Conservation (phyloP, 2,113 vertebrate genomes). For the Argyrosomus japonicus region DNA sequence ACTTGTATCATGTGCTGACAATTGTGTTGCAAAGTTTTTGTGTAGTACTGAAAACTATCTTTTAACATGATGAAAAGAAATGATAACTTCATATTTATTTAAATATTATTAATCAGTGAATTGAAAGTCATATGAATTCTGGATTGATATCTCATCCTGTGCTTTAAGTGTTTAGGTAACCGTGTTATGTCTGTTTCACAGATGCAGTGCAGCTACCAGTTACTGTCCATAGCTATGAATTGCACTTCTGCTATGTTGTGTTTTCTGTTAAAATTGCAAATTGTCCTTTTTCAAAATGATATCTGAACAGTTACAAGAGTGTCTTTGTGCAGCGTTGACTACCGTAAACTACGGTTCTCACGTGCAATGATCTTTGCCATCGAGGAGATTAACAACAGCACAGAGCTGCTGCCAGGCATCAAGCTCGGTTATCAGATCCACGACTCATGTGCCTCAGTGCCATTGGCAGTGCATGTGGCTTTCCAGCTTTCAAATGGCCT, state of each 20-base stretch:
- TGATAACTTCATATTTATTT: too few species aligned
- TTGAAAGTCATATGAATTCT: too few species aligned
- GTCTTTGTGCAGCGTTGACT: slow-evolving; percentile 61
- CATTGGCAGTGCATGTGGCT: slow-evolving; percentile 57
- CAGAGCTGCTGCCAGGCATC: slow-evolving; percentile 70
- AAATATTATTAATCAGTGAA: too few species aligned
- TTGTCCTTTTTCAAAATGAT: not conserved
- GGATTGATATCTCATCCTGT: too few species aligned
- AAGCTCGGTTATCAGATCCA: slow-evolving; percentile 77
- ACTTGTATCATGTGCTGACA: not conserved
- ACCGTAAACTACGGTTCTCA: slow-evolving; percentile 70
- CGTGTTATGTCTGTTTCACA: not conserved
- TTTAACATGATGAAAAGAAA: not conserved
- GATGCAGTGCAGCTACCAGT: not conserved
- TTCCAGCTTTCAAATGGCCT: slow-evolving; percentile 73
- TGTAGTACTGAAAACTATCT: not conserved
- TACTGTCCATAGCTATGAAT: not conserved
- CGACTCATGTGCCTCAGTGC: slow-evolving; percentile 74
- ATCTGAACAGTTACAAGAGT: not conserved
- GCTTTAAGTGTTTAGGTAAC: not conserved
- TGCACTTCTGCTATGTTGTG: not conserved
- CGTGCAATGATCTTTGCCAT: slow-evolving; percentile 79
- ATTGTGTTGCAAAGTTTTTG: not conserved
- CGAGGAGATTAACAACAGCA: slow-evolving; percentile 82
- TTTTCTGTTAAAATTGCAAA: not conserved